These are phyloP conservation scores for Melospiza georgiana DNA, from an alignment of 2,113 vertebrate species.

Conservation along the genomic window DNA sequence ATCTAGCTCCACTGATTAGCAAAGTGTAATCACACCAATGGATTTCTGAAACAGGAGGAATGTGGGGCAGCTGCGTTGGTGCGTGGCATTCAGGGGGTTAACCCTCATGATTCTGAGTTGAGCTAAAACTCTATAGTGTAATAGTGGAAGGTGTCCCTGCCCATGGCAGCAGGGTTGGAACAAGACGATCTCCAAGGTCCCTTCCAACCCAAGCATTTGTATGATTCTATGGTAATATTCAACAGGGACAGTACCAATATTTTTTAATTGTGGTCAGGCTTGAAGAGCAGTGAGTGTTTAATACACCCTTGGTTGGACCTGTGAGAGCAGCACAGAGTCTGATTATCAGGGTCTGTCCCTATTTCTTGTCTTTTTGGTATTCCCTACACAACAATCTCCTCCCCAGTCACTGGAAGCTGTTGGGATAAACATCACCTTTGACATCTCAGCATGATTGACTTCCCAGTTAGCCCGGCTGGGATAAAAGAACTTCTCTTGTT, in stretches of 20 bases:
- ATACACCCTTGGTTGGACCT: fast-evolving
- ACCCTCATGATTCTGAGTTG: neutral
- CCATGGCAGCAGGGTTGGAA: neutral
- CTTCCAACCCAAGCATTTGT: neutral
- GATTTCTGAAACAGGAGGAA: neutral
- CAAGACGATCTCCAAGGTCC: neutral
- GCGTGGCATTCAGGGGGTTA: neutral
- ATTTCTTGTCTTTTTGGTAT: neutral
- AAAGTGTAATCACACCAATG: neutral
- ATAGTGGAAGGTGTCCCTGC: neutral
- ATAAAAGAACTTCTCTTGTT: neutral
- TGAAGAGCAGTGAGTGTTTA: neutral
- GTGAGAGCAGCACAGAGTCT: neutral
- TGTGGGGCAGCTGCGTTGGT: neutral
- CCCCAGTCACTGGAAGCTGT: neutral
- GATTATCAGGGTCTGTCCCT: neutral
- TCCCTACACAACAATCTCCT: neutral
- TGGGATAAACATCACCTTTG: neutral
- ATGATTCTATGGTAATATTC: neutral
- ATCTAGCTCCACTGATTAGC: neutral
- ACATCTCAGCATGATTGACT: neutral
- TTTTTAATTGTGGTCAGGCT: neutral
- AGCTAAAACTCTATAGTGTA: neutral
- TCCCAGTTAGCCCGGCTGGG: neutral
- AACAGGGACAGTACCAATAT: neutral